Evolutionary conservation across 2,888 invertebrate genomes (phyloP), one percentile per base, ranked within the genome.

Genomic region (Dilophus febrilis): DNA sequence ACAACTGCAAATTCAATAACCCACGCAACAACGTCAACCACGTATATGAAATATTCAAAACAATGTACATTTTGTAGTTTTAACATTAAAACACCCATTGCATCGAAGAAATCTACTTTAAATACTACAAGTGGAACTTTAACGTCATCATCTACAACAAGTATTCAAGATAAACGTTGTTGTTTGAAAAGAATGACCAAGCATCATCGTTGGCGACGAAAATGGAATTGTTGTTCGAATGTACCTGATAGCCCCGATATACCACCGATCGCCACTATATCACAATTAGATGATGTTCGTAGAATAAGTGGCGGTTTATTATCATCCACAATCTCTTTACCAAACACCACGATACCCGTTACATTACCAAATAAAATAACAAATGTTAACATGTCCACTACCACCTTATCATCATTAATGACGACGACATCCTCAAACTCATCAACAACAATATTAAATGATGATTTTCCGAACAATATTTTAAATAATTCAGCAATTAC

Each of bases 221-320:
- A 67, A 59, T 72, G 71, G 71, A 71, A 70, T 49, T 72, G 71
- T 48, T 72, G 71, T 48, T 59, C 67, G 33, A 67, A 65, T 27
- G 68, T 69, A 8, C 71, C 71, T 2, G 71, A 71, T 45, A 71
- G 71, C 56, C 71, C 71, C 1, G 70, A 71, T 50, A 65, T 68
- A 49, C 66, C 67, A 38, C 16, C 53, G 58, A n/a, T n/a, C n/a
- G n/a, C n/a, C n/a, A 56, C 66, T 2, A 49, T 61, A 35, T 51
- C 58, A 22, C 22, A 22, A 22, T 22, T 22, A 35, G 42, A 41
- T 34, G 33, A 39, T 28, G 43, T 43, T 31, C 40, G 44, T 8
- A 22, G 5, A 22, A 22, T 22, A 22, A 22, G 5, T 22, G 22
- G 22, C 8, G 4, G 5, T 6, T 22, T 22, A 22, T 22, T 8